Evolutionary conservation across 2,888 invertebrate genomes (phyloP).

Genomic region (Pristionchus japonicus): DNA sequence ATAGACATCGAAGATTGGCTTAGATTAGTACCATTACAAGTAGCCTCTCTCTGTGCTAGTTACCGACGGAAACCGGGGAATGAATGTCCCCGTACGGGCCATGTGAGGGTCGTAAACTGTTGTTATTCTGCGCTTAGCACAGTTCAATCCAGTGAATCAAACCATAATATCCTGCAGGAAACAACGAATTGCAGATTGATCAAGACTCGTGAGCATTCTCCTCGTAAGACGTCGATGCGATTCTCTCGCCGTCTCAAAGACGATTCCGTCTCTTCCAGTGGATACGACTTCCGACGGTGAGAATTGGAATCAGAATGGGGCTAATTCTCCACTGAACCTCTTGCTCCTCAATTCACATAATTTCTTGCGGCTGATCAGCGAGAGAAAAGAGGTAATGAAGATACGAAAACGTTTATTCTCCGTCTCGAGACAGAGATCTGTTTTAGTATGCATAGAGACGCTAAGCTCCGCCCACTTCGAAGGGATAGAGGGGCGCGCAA

Average conservation of each 20-base stretch:
- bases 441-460: not conserved
- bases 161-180: not conserved
- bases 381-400: too few relatives aligned
- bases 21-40: conserved; percentile 22
- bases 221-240: conserved; percentile 43
- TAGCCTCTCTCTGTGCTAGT: not conserved
- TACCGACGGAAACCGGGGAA: not conserved
- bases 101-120: too few relatives aligned
- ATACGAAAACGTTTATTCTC: too few relatives aligned
- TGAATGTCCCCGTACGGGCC: too few relatives aligned
- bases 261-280: conserved; percentile 40
- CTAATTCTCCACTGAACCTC: too few relatives aligned
- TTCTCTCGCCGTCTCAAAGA: conserved; percentile 41
- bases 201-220: conserved; percentile 53
- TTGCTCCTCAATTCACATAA: too few relatives aligned
- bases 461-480: too few relatives aligned
- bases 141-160: too few relatives aligned
- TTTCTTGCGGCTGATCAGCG: too few relatives aligned
- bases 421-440: not conserved
- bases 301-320: not conserved
- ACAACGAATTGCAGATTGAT: conserved; percentile 52
- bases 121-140: too few relatives aligned
- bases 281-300: conserved; percentile 47
- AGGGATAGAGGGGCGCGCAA: too few relatives aligned
- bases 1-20: not conserved